Conservation (phyloP, 2,888 invertebrate genomes). For the Euclidia mi region DNA sequence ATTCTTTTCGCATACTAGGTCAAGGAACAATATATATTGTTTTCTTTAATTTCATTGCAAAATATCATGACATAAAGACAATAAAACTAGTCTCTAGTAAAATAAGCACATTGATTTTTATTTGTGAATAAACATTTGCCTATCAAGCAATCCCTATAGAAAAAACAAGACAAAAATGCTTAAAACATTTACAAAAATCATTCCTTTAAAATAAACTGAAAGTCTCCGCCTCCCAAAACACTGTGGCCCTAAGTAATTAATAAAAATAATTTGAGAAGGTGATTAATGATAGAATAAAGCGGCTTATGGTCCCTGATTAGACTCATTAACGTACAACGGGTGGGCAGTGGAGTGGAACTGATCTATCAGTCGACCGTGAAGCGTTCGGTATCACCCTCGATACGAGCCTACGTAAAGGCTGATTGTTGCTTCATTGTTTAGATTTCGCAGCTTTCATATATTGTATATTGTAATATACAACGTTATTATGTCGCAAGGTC, state of each 20-base stretch:
- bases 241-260: slow-evolving; percentile 9
- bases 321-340: slow-evolving; percentile 73
- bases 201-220: neutral
- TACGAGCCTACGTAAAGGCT: slow-evolving; percentile 54
- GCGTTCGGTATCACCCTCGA: slow-evolving; percentile 63
- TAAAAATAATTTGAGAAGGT: slow-evolving; percentile 44
- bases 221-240: slow-evolving; percentile 2
- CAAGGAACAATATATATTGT: too few relatives aligned
- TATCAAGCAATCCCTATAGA: too few relatives aligned
- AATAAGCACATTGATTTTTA: too few relatives aligned
- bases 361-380: slow-evolving; percentile 82
- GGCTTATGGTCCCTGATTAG: slow-evolving; percentile 60
- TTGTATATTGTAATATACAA: too few relatives aligned
- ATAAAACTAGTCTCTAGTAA: too few relatives aligned
- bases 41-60: too few relatives aligned
- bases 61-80: too few relatives aligned
- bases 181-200: too few relatives aligned
- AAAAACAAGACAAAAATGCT: too few relatives aligned
- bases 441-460: slow-evolving; percentile 23
- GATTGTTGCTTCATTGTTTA: slow-evolving; percentile 47
- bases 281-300: slow-evolving; percentile 60
- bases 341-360: slow-evolving; percentile 77
- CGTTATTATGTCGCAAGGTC: too few relatives aligned
- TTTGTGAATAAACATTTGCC: too few relatives aligned
- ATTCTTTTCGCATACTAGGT: too few relatives aligned